Evolutionary conservation across 2,888 invertebrate genomes (phyloP).

Genomic region (Apodemia zela): DNA sequence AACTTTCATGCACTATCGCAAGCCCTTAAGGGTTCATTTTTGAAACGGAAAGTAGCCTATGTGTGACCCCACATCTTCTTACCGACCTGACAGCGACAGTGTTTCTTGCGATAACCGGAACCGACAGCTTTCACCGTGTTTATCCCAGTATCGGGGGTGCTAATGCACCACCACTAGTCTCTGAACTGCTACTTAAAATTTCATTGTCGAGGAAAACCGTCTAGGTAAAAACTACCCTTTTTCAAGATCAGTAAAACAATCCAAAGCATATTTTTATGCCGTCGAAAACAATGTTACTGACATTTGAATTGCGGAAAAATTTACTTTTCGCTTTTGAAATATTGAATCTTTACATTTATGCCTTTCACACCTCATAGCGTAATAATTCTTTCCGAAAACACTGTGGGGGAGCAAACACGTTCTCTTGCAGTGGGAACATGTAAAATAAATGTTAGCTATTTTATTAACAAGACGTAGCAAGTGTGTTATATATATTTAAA

Average conservation of each 20-base stretch:
- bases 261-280: background rate
- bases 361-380: conserved; percentile 79
- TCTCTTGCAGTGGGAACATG: conserved; percentile 70
- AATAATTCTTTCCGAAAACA: conserved; percentile 70
- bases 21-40: too few relatives aligned
- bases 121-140: too few relatives aligned
- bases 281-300: conserved; percentile 8
- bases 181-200: too few relatives aligned
- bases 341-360: conserved; percentile 80
- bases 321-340: conserved; percentile 64
- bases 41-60: too few relatives aligned
- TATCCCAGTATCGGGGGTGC: too few relatives aligned
- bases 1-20: too few relatives aligned
- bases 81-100: too few relatives aligned
- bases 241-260: background rate
- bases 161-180: too few relatives aligned
- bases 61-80: too few relatives aligned
- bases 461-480: conserved; percentile 50
- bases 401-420: conserved; percentile 49
- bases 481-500: background rate
- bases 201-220: too few relatives aligned
- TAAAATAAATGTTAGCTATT: conserved; percentile 76
- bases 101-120: too few relatives aligned
- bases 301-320: conserved; percentile 57
- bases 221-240: background rate